Evolutionary conservation across 1,140 invertebrate species (phyloP), one percentile per base, ranked within the genome.

Genomic region (Harpegnathos saltator): DNA sequence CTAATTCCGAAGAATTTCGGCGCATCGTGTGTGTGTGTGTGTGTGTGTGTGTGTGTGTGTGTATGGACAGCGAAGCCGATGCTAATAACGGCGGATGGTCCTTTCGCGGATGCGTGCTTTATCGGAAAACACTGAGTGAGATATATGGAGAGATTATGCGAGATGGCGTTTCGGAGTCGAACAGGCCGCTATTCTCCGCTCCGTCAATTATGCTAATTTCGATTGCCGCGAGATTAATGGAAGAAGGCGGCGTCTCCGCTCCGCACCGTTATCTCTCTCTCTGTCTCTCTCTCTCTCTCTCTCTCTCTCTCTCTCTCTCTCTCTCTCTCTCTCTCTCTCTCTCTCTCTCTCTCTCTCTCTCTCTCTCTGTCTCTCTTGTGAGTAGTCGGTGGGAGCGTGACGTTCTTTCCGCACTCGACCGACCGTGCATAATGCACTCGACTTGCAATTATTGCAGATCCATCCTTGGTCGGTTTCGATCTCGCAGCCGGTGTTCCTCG

Each of bases 191-290:
- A 93, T 94, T 94, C 92, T 92, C 89, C 93, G 92, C 92, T 93
- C 92, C 91, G 93, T 93, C 93, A 94, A 94, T 94, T 94, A 94
- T 94, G 93, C 92, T 94, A 94, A 94, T 94, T 94, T 92, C 92
- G 90, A 92, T 93, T 93, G 91, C 91, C 89, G 83, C 89, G 93
- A 94, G 93, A 94, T 93, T 94, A 94, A 94, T 94, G 92, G 92
- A 93, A 93, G 90, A 91, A 90, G 91, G 91, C 92, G 90, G 89
- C 90, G 88, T 92, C 90, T 89, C 66, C 77, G 85, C 74, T 86
- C 74, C n/a, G 50, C 62, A 78, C 62, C n/a, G n/a, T n/a, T n/a
- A 56, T 44, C 38, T 44, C 38, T 11, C 38, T 44, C 38, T 44
- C 73, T 75, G 7, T 66, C 62, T 54, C 50, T 54, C 26, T 14